A percentile compares a stretch with the other conserved stretches of the same genome.
Conservation (phyloP, 2,113 vertebrate genomes). For the Climacteris rufus region DNA sequence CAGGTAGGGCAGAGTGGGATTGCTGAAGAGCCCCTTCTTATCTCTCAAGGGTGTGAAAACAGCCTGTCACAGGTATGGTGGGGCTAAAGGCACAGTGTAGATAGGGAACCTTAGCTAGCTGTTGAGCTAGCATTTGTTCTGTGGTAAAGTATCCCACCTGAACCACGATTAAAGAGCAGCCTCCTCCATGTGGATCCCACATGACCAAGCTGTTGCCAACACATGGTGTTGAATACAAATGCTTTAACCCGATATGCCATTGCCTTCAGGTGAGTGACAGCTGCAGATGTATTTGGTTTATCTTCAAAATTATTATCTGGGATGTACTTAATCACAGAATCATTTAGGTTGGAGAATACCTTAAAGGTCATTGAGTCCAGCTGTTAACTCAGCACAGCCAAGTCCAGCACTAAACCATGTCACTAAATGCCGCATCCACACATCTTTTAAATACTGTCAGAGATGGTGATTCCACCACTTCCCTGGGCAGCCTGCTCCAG, state of each 20-base stretch:
- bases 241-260: neutral
- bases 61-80: neutral
- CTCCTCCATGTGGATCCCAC: neutral
- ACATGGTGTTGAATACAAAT: neutral
- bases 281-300: neutral
- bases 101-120: neutral
- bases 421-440: neutral
- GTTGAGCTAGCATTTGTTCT: neutral
- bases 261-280: neutral
- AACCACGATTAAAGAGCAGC: neutral
- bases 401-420: neutral
- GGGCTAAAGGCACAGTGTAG: neutral
- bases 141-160: neutral
- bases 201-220: neutral
- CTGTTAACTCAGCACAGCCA: fast-evolving
- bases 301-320: neutral
- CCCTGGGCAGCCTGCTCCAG: neutral
- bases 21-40: neutral
- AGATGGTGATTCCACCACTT: neutral
- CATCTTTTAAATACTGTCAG: neutral
- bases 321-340: neutral
- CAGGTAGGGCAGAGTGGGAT: neutral
- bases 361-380: neutral
- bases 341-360: neutral
- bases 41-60: neutral